These are phyloP conservation scores for Beroe ovata DNA, from an alignment of 37 sponge, comb jelly and placozoan species.

Conservation along the genomic window DNA sequence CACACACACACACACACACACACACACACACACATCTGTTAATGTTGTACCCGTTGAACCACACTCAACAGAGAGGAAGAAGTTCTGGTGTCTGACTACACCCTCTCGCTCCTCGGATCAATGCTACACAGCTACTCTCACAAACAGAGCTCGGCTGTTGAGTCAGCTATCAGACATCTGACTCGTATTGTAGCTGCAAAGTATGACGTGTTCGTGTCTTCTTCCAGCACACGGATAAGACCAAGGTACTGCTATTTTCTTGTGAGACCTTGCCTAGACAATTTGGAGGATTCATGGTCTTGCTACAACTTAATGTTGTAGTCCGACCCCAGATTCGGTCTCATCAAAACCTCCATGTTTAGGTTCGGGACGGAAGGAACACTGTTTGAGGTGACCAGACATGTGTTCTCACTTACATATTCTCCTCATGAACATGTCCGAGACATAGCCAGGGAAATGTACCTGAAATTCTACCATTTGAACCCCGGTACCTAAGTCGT, in stretches of 20 bases:
- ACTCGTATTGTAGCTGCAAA: slow-evolving; percentile 35
- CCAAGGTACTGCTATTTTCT: slow-evolving; percentile 2
- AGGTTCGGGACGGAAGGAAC: not conserved
- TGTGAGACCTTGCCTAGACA: too few species aligned
- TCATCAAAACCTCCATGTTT: too few species aligned
- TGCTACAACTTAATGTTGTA: too few species aligned
- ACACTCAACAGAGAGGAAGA: slow-evolving; percentile 30
- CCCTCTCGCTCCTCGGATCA: not conserved
- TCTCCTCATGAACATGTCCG: slow-evolving; percentile 3
- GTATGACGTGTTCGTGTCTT: not conserved
- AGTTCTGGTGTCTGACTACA: slow-evolving; percentile 46
- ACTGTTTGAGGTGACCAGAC: slow-evolving; percentile 28
- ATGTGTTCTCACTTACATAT: not conserved
- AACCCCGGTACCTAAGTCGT: too few species aligned
- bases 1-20: too few species aligned
- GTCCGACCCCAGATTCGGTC: too few species aligned
- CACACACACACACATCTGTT: too few species aligned
- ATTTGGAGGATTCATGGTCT: too few species aligned
- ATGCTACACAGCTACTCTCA: not conserved
- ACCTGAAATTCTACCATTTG: slow-evolving; percentile 6
- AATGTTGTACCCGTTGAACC: too few species aligned
- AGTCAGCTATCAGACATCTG: not conserved
- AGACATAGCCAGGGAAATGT: slow-evolving; percentile 3
- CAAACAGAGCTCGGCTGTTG: not conserved
- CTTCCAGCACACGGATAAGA: not conserved